These are phyloP conservation scores for Erinaceus europaeus DNA, from an alignment of 2,113 vertebrate species.

Conservation along the genomic window DNA sequence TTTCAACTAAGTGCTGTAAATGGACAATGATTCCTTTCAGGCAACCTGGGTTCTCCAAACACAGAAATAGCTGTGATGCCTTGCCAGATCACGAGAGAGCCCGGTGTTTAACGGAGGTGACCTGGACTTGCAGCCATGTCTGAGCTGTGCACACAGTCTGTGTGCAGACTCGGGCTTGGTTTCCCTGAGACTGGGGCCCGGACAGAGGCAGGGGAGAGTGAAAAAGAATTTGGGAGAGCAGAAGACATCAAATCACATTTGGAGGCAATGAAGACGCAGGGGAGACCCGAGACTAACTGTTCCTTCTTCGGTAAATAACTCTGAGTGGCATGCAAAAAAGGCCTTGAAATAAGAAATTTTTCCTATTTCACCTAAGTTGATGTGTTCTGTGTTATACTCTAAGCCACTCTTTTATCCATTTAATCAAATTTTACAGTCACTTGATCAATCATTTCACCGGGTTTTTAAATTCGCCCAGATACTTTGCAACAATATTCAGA, in stretches of 20 bases:
- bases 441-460: conserved; percentile 67
- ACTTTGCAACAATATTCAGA: conserved; percentile 56
- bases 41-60: conserved; percentile 41
- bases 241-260: neutral
- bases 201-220: neutral
- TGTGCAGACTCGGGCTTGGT: neutral
- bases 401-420: neutral
- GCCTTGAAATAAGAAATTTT: neutral
- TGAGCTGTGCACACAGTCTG: conserved; percentile 8
- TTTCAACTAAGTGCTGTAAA: neutral
- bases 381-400: neutral
- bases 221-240: neutral
- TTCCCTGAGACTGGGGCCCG: neutral
- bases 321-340: neutral
- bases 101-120: neutral
- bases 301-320: conserved; percentile 20
- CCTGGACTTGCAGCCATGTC: neutral
- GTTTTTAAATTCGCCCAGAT: conserved; percentile 56
- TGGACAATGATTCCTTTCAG: conserved; percentile 51
- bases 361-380: neutral
- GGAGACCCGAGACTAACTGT: neutral
- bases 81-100: conserved; percentile 33
- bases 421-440: conserved; percentile 43
- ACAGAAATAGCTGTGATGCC: conserved; percentile 21
- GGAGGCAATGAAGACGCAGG: neutral